Conservation (phyloP, 2,888 invertebrate species). For the Selenia dentaria region DNA sequence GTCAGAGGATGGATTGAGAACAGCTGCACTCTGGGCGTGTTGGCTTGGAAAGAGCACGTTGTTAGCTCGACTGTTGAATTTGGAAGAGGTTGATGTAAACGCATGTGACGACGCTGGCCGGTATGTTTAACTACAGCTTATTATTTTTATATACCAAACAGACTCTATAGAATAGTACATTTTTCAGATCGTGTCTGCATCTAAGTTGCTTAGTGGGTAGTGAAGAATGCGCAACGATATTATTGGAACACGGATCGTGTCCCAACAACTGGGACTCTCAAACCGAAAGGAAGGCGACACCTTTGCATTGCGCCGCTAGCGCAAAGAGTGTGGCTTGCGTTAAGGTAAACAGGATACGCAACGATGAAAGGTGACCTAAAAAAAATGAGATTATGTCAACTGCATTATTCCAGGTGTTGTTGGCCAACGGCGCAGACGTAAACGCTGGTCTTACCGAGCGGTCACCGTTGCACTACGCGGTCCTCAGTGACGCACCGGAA, state of each 20-base stretch:
- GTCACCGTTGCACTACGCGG: constrained; percentile 94
- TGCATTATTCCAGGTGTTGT: constrained; percentile 77
- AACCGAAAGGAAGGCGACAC: constrained; percentile 87
- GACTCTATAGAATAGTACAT: not conserved
- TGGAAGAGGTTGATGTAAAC: constrained; percentile 85
- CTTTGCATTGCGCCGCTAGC: constrained; percentile 91
- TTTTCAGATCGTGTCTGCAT: constrained; percentile 85
- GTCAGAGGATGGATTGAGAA: constrained; percentile 64
- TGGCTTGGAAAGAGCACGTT: constrained; percentile 86
- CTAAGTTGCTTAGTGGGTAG: constrained; percentile 91
- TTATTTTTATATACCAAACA: not conserved
- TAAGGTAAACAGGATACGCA: constrained; percentile 68
- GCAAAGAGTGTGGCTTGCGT: constrained; percentile 86
- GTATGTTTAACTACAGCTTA: constrained; percentile 56
- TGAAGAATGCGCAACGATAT: constrained; percentile 87
- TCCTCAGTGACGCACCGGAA: constrained; percentile 89
- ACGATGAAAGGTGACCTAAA: constrained; percentile 44
- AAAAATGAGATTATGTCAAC: constrained; percentile 35
- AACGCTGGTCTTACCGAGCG: constrained; percentile 88
- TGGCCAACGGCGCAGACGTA: constrained; percentile 88
- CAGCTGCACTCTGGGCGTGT: constrained; percentile 85
- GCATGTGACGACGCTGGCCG: constrained; percentile 87
- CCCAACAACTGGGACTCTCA: constrained; percentile 89
- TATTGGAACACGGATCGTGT: constrained; percentile 88
- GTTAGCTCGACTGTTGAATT: constrained; percentile 77